Evolutionary conservation across 2,113 vertebrate species (phyloP).

Genomic region (Amia ocellicauda): DNA sequence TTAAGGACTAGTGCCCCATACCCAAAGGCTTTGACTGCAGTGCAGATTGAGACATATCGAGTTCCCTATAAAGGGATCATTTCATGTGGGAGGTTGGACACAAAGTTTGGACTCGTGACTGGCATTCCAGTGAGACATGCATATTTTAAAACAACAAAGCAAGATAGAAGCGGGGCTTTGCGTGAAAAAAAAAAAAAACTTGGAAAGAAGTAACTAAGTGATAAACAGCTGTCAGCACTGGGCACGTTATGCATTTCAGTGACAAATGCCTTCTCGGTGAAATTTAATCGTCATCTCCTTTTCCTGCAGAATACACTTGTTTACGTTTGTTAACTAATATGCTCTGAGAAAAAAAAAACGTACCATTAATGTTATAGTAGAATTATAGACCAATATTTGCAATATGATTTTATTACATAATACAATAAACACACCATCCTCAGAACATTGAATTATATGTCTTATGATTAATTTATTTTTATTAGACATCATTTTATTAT

Average conservation of each 20-base stretch:
- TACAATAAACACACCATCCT: too few relatives aligned
- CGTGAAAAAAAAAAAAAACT: constrained; percentile 62
- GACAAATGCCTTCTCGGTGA: constrained; percentile 21
- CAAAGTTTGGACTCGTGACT: constrained; percentile 99
- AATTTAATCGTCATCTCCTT: too few relatives aligned
- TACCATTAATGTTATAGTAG: too few relatives aligned
- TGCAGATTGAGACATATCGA: constrained; percentile 99
- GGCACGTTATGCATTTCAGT: constrained; percentile 59
- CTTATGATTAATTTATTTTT: too few relatives aligned
- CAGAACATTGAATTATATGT: too few relatives aligned
- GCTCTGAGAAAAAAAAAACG: too few relatives aligned
- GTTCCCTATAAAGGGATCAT: constrained; percentile 98
- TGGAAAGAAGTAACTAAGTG: constrained; percentile 89
- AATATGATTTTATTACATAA: too few relatives aligned
- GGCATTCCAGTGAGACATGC: constrained; percentile 99
- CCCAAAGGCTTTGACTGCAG: constrained; percentile 84
- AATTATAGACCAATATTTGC: too few relatives aligned
- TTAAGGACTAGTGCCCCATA: constrained; percentile 67
- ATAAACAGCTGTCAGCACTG: constrained; percentile 92
- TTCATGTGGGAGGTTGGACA: constrained; percentile 99
- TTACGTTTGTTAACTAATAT: too few relatives aligned
- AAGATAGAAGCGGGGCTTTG: constrained; percentile 80
- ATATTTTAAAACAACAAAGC: constrained; percentile 99
- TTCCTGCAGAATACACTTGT: too few relatives aligned
- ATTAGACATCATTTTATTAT: too few relatives aligned